Evolutionary conservation across 2,888 invertebrate genomes (phyloP).

Genomic region (Nebria salina): DNA sequence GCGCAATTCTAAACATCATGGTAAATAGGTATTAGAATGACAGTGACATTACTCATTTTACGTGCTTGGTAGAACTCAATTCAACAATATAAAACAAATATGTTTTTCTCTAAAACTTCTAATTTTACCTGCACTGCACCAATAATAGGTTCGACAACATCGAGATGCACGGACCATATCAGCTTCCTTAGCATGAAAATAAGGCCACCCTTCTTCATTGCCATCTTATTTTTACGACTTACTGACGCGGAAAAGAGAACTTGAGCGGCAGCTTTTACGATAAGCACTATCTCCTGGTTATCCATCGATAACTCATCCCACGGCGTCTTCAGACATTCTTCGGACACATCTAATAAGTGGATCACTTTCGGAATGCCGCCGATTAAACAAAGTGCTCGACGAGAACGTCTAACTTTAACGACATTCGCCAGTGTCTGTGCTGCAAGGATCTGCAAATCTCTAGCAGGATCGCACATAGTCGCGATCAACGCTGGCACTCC

Average conservation of each 20-base stretch:
- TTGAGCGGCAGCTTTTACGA: conserved; percentile 82
- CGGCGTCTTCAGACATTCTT: conserved; percentile 67
- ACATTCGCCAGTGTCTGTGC: conserved; percentile 92
- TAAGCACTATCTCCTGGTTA: conserved; percentile 73
- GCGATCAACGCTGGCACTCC: conserved; percentile 82
- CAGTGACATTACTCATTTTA: too few species aligned
- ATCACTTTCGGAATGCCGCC: conserved; percentile 79
- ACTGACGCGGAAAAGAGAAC: conserved; percentile 90
- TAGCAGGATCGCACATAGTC: conserved; percentile 82
- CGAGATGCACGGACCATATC: conserved; percentile 77
- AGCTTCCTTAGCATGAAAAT: conserved; percentile 80
- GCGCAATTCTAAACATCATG: conserved; percentile 61
- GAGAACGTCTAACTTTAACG: conserved; percentile 84
- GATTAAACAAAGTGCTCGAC: conserved; percentile 81
- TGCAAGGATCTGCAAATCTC: conserved; percentile 86
- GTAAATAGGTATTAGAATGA: background rate
- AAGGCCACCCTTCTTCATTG: conserved; percentile 81
- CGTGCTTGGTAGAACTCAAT: too few species aligned
- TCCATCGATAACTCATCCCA: conserved; percentile 70
- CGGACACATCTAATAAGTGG: conserved; percentile 81
- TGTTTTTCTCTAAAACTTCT: background rate
- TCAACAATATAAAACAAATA: background rate
- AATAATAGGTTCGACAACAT: conserved; percentile 87
- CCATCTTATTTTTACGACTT: conserved; percentile 60
- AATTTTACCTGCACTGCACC: conserved; percentile 73